Evolutionary conservation across 1,140 invertebrate genomes (phyloP).

Genomic region (Propsilocerus akamusi): DNA sequence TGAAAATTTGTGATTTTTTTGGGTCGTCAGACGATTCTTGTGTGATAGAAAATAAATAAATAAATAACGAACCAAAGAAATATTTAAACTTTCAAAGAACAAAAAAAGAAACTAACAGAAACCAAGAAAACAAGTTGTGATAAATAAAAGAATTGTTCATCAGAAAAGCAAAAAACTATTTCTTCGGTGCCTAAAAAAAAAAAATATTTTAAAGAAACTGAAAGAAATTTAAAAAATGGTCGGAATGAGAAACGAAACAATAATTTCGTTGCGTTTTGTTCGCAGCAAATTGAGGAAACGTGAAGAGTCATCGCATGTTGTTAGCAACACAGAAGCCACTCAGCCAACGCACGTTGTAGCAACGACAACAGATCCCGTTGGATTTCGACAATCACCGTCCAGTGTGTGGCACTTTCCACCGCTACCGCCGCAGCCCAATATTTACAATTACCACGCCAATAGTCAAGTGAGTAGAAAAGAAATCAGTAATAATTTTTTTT

Average conservation of each 20-base stretch:
- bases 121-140: too few relatives aligned
- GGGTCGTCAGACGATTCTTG: too few relatives aligned
- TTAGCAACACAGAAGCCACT: constrained; percentile 42
- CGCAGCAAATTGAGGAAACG: constrained; percentile 69
- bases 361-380: constrained; percentile 20
- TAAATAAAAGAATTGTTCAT: too few relatives aligned
- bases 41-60: too few relatives aligned
- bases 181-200: too few relatives aligned
- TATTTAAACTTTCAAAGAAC: too few relatives aligned
- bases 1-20: too few relatives aligned
- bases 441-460: constrained; percentile 47
- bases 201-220: too few relatives aligned
- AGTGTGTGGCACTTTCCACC: constrained; percentile 56
- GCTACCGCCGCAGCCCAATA: constrained; percentile 45
- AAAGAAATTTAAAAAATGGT: constrained; percentile 52
- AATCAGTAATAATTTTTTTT: too few relatives aligned
- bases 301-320: constrained; percentile 48
- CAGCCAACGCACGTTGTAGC: constrained; percentile 26
- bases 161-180: too few relatives aligned
- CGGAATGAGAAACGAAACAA: constrained; percentile 51
- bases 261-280: constrained; percentile 70
- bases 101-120: too few relatives aligned
- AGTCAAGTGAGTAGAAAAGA: constrained; percentile 59
- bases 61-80: too few relatives aligned
- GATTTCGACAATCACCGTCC: constrained; percentile 39